Percentiles rank a stretch among this genome's conserved stretches.
These are phyloP conservation scores for Brachyptera putata DNA, from an alignment of 2,888 invertebrate genomes.

Conservation along the genomic window DNA sequence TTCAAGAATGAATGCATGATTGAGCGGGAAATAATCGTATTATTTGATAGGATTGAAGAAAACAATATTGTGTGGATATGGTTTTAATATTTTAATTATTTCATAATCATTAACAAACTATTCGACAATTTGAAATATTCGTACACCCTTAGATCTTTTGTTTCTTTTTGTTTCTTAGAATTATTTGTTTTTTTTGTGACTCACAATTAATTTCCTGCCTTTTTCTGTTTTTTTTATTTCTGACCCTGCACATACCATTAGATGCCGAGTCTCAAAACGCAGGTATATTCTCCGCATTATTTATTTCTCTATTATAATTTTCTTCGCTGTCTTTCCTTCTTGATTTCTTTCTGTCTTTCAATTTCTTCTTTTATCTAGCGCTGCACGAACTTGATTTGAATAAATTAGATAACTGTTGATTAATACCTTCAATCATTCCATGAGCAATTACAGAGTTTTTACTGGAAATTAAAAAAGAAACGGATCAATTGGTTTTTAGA, in stretches of 20 bases:
- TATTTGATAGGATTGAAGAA: too few relatives aligned
- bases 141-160: conserved; percentile 31
- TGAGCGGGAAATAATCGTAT: too few relatives aligned
- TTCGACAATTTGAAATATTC: too few relatives aligned
- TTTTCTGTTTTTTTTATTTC: conserved; percentile 40
- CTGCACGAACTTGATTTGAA: neutral
- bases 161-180: conserved; percentile 15
- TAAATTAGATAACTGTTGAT: too few relatives aligned
- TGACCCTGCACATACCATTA: conserved; percentile 36
- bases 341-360: conserved; percentile 22
- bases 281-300: conserved; percentile 32
- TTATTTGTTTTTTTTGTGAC: conserved; percentile 35
- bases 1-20: too few relatives aligned
- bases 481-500: too few relatives aligned
- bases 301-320: conserved; percentile 23
- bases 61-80: too few relatives aligned
- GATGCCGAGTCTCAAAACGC: conserved; percentile 32
- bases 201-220: conserved; percentile 35
- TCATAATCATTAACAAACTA: too few relatives aligned
- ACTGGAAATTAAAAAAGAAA: too few relatives aligned
- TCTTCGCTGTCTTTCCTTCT: conserved; percentile 21
- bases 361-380: neutral
- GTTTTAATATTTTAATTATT: too few relatives aligned
- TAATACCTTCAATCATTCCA: too few relatives aligned
- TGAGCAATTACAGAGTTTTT: too few relatives aligned